Evolutionary conservation across 2,113 vertebrate genomes (phyloP).

Genomic region (Apus apus): DNA sequence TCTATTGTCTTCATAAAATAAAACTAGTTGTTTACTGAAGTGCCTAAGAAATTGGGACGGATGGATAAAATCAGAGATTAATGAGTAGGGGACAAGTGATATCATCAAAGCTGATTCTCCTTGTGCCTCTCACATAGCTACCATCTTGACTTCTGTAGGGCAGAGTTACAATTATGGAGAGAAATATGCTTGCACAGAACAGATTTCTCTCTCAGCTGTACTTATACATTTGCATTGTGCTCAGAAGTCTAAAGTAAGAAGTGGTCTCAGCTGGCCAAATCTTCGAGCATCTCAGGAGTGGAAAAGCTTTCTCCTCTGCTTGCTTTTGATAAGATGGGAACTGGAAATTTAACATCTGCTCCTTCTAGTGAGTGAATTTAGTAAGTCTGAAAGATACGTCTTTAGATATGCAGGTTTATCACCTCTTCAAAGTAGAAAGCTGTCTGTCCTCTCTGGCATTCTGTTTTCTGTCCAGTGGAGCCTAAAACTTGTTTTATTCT

Average conservation of each 20-base stretch:
- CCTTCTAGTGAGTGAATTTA: not conserved
- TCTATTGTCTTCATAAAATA: not conserved
- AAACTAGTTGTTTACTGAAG: not conserved
- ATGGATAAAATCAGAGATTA: not conserved
- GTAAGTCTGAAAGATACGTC: not conserved
- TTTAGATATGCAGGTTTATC: not conserved
- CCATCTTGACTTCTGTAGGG: not conserved
- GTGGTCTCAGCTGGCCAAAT: conserved; percentile 44
- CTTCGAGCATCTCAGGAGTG: not conserved
- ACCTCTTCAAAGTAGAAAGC: not conserved
- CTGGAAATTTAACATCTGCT: conserved; percentile 41
- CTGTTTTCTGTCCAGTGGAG: not conserved
- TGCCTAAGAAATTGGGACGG: not conserved
- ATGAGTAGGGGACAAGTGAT: not conserved
- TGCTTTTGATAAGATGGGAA: conserved; percentile 1
- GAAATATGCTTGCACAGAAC: not conserved
- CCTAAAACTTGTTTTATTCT: not conserved
- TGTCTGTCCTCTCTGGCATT: not conserved
- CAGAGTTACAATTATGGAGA: not conserved
- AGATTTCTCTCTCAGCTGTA: not conserved
- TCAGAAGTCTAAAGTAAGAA: not conserved
- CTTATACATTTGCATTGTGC: conserved; percentile 25
- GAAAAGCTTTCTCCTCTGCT: not conserved
- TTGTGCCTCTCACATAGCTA: not conserved
- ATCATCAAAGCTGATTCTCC: not conserved